Evolutionary conservation across 1,140 invertebrate species (phyloP).

Genomic region (Drosophila pachea): DNA sequence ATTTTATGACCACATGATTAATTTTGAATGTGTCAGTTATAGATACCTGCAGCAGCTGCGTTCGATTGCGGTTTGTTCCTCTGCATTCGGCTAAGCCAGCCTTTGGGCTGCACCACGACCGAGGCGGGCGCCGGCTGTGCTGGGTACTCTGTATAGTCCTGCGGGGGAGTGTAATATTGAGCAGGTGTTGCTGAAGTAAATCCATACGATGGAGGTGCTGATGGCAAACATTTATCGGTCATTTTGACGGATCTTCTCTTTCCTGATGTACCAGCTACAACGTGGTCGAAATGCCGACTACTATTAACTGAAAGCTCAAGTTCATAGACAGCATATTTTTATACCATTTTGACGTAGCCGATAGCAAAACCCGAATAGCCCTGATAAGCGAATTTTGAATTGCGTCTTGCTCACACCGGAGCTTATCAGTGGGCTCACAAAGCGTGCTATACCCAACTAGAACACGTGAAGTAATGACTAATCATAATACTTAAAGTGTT

Average conservation of each 20-base stretch:
- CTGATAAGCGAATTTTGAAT: constrained; percentile 5
- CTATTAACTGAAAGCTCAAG: constrained; percentile 18
- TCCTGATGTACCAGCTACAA: neutral
- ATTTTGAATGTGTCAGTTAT: neutral
- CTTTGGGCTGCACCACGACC: constrained; percentile 17
- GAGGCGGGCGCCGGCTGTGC: constrained; percentile 8
- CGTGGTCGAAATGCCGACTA: neutral
- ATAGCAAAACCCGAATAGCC: constrained; percentile 6
- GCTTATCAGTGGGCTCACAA: constrained; percentile 16
- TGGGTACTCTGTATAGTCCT: neutral
- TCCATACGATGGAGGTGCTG: constrained; percentile 20
- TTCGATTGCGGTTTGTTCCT: constrained; percentile 57
- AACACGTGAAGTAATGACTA: neutral
- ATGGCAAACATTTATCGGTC: constrained; percentile 34
- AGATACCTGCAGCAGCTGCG: constrained; percentile 43
- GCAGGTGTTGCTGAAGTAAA: constrained; percentile 21
- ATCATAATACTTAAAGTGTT: neutral
- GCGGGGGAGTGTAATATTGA: too few species aligned
- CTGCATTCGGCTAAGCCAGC: constrained; percentile 39
- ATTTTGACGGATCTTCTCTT: constrained; percentile 1
- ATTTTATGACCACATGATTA: constrained; percentile 30
- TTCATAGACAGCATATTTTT: constrained; percentile 6
- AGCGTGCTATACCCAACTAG: neutral
- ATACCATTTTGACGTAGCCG: neutral
- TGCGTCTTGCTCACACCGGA: constrained; percentile 15